These are phyloP conservation scores for Diglossa cyanea DNA, from an alignment of 2,797 vertebrate genomes.

Conservation along the genomic window DNA sequence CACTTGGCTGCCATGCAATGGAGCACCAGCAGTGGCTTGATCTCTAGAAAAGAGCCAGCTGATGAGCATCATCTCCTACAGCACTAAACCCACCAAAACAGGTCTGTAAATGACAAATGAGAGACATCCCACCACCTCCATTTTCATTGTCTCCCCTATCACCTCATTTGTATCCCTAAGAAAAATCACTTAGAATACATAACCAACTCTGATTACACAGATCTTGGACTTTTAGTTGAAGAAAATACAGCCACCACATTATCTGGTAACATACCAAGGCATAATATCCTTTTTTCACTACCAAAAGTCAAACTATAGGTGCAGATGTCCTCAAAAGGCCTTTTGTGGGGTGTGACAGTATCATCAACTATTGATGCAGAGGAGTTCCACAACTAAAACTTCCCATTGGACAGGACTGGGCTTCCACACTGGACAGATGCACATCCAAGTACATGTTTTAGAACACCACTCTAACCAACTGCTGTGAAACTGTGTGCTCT, in stretches of 20 bases:
- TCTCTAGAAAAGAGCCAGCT: not conserved
- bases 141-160: not conserved
- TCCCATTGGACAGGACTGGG: not conserved
- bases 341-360: not conserved
- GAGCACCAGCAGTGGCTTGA: not conserved
- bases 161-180: not conserved
- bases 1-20: not conserved
- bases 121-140: not conserved
- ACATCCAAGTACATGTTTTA: not conserved
- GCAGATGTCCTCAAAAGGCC: not conserved
- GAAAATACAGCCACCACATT: not conserved
- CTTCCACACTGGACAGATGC: not conserved
- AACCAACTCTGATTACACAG: not conserved
- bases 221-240: not conserved
- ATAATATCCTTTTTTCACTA: not conserved
- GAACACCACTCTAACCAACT: not conserved
- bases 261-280: not conserved
- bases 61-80: not conserved
- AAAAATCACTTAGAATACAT: not conserved
- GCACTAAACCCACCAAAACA: not conserved
- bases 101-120: not conserved
- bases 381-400: not conserved
- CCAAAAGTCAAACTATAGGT: not conserved
- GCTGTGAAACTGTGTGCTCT: not conserved
- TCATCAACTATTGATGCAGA: not conserved